Evolutionary conservation across 2,888 invertebrate species (phyloP), one percentile per base, ranked within the genome.

Genomic region (Synergus umbraculus): DNA sequence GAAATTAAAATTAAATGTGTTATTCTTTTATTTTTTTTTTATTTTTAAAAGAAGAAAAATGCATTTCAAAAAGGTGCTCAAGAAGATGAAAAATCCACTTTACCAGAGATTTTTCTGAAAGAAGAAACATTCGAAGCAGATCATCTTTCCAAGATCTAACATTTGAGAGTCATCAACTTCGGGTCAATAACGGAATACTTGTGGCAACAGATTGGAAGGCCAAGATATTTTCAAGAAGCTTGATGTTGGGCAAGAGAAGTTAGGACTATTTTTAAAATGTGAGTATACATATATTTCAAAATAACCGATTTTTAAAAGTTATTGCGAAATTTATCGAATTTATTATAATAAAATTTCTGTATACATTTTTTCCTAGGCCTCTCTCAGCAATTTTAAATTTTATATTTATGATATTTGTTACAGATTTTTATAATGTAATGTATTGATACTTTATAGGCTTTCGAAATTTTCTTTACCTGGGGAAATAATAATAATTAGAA

Each of bases 131-230:
- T 60, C 5, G 63, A 2, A 63, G 29, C 41, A 41, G 54, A 8
- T 73, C 54, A 12, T 58, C n/a, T 41, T 66, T 66, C 41, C 46
- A 22, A 73, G 69, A 37, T 15, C 22, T 37, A 4, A 73, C 5
- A 58, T 73, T 29, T 37, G 29, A 37, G 54, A 37, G 73, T 73
- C 73, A 73, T 73, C 54, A 37, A 73, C 73, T 54, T 73, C n/a
- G 29, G 37, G 29, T 7, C 37, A 73, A 37, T 15, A 73, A 73
- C 54, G 49, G 37, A 73, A 15, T 7, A 73, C 49, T 54, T 54
- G 9, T 3, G 9, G 10, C 9, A 18, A 60, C 60, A 12, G n/a
- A 8, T 60, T 12, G 4, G 22, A 22, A 22, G 12, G 22, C 18
- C 60, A 60, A n/a, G 22, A 60, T 63, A 29, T 63, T 29, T 63